Base-by-base conservation (phyloP, 1,140 invertebrate genomes). In the Hycleus cichorii region DNA sequence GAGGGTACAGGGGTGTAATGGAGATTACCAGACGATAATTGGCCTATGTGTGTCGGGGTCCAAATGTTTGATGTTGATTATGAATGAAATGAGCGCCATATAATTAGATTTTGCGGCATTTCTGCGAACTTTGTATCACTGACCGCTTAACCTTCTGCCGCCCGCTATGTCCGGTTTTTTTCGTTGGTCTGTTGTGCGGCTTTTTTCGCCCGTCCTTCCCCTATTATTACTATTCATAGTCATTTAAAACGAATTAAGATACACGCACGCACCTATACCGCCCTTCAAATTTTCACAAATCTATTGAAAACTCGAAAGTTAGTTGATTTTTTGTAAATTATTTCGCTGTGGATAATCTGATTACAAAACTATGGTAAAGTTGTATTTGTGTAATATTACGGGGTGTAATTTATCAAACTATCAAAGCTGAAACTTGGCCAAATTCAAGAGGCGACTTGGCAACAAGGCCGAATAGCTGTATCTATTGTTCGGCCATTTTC, bases 61-160 rank as follows among this genome's bases (percentile, higher is more conserved):
- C 45, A 39, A 44, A 63, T 63, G 58, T 60, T 60, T 58, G 58
- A 64, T 62, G 63, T 63, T 65, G 63, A 63, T 65, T 63, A 62
- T 65, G 63, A 65, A 65, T 60, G 52, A 58, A 61, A 63, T 51
- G 59, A 67, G 66, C 66, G 66, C 66, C 64, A 65, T 66, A 64
- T 68, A 68, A 68, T 68, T 68, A 64, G 64, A 68, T 68, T 68
- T 68, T 68, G 66, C 66, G 66, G 66, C 61, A 57, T 58, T 68
- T 68, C 66, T 66, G 48, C 64, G 66, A 68, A 66, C 63, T 63
- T 68, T 66, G 66, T 68, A 68, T 63, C 64, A 68, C 64, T 68
- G 66, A 68, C 66, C 66, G 66, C 57, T 66, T 68, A 68, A 68
- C 66, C 66, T 68, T 68, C 64, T 55, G 47, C 64, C 56, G 61